Evolutionary conservation across 2,797 vertebrate genomes (phyloP).

Genomic region (Pangasius djambal): DNA sequence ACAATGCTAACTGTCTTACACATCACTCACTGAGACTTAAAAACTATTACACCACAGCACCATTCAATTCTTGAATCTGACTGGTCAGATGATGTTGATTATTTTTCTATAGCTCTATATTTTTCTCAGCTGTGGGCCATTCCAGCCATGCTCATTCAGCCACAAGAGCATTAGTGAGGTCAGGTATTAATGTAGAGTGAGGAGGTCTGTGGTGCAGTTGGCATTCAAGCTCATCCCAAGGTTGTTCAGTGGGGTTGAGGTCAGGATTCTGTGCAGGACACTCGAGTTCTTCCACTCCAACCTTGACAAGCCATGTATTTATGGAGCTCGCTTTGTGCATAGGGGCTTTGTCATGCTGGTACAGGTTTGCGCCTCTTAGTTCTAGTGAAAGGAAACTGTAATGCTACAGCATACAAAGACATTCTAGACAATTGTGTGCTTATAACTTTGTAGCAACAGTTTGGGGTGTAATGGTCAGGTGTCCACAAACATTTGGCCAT

Average conservation of each 20-base stretch:
- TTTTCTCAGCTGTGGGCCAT: not conserved
- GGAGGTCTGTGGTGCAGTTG: not conserved
- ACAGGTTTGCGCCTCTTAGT: not conserved
- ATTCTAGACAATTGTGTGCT: not conserved
- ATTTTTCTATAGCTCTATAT: not conserved
- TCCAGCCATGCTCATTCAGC: not conserved
- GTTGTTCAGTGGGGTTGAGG: not conserved
- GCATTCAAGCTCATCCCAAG: not conserved
- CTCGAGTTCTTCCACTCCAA: not conserved
- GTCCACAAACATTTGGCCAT: not conserved
- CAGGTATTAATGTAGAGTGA: not conserved
- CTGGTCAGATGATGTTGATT: too few species aligned
- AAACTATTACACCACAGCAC: not conserved
- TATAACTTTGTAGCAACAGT: not conserved
- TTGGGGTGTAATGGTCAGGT: not conserved
- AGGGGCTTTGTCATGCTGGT: not conserved
- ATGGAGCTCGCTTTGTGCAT: not conserved
- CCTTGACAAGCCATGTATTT: not conserved
- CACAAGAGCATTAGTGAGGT: not conserved
- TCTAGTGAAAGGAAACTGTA: not conserved
- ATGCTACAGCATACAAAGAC: not conserved
- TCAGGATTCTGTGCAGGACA: not conserved
- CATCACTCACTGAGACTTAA: not conserved
- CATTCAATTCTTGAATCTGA: not conserved
- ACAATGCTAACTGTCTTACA: not conserved